Base-by-base conservation (phyloP, 35 echinoderm and acorn worm species). In the Nesometra sesokonis region DNA sequence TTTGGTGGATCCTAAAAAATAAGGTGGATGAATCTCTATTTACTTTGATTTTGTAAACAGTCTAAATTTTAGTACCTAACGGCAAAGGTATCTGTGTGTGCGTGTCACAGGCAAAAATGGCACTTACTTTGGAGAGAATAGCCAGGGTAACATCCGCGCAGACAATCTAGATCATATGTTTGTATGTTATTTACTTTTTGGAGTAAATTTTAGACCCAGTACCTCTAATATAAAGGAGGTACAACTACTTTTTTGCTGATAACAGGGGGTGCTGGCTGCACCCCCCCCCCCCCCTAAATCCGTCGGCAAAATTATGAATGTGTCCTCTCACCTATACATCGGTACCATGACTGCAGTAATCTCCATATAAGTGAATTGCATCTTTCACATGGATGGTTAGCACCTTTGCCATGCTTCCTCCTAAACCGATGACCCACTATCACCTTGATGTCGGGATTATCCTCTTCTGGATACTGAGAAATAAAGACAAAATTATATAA, bases 351-450 rank as follows among this genome's bases (percentile, higher is more conserved):
- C 88, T 92, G 86, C 0, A 99, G 57, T 77, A 93, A 82, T 23
- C 87, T 85, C 96, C 96, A 99, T 78, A 99, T 99, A 78, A 93
- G 84, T 5, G 87, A 90, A 33, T 88, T 87, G 86, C 96, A 99
- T 9, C 86, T 90, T 38, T 99, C 96, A 94, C 96, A 99, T 29
- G 92, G 96, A 78, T 88, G 88, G 21, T 99, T 99, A n/a, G 37
- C 67, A 87, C 91, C 90, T 46, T 85, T 90, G 34, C 91, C 85
- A 80, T 90, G 90, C 31, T 85, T 93, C 47, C 88, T 84, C 33
- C 39, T 31, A 23, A 99, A 99, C 5, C 76, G 82, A 80, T 99
- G 96, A 8, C 96, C 96, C 27, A 99, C 88, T 23, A 92, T 88
- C 38, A 82, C 81, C 78, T 99, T 99, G 13, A 85, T 84, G 9